Evolutionary conservation across 2,797 vertebrate species (phyloP), one percentile per base, ranked within the genome.

Genomic region (Myripristis murdjan): DNA sequence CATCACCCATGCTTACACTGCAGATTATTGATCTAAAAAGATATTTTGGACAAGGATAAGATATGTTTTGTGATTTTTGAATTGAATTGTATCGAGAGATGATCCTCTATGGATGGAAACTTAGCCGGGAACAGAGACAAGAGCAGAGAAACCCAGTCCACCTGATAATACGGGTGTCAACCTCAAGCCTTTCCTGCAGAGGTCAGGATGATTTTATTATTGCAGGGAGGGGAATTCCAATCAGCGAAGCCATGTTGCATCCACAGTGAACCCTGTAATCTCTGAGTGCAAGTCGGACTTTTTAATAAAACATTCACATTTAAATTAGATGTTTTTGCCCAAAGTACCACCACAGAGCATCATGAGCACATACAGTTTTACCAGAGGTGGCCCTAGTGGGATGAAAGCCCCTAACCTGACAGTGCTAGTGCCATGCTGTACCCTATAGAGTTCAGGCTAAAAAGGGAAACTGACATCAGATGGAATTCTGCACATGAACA

Each of bases 401-500:
- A 67, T 54, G 23, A 15, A 9, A 49, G 64, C 28, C 55, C 16
- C 28, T 9, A 54, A 39, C 59, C 53, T 63, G 33, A 24, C 6
- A 63, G 48, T 51, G 49, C 20, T 2, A 48, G 49, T 1, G 33
- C 7, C 18, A 6, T 7, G 37, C 73, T 70, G 37, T 70, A 68
- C 1, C 28, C 64, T 54, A 43, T 12, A 44, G 55, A 22, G 65
- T 1, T 23, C 56, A 26, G 20, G 35, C 28, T 43, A 2, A 22
- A 43, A 16, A 14, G 52, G 51, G 52, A 59, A 71, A 65, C 64
- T 57, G 18, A 78, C 86, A 80, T 86, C 75, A 67, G 78, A 87
- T 78, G 79, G 60, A 60, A 72, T 73, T 87, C 88, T 87, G 60
- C 73, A 81, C 54, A 59, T 4, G 35, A 12, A 79, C 78, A 73